These are phyloP conservation scores for Gallinago solitaria DNA, from an alignment of 2,797 vertebrate species.

Conservation along the genomic window DNA sequence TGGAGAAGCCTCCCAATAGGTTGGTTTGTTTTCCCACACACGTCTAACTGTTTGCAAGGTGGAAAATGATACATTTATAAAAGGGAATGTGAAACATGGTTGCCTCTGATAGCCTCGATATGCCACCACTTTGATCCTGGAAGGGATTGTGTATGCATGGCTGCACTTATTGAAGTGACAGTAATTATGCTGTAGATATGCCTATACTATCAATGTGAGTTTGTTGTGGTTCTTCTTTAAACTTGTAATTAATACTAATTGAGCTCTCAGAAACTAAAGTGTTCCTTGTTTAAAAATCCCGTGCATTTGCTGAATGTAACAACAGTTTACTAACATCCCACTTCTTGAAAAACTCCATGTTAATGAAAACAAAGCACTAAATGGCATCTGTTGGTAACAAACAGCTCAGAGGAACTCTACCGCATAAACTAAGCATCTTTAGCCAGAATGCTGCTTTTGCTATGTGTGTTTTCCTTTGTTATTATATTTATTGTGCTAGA, in stretches of 20 bases:
- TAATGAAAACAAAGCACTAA: background rate
- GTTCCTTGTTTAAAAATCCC: background rate
- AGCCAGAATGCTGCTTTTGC: background rate
- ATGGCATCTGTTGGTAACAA: background rate
- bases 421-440: background rate
- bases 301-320: background rate
- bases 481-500: background rate
- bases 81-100: background rate
- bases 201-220: constrained; percentile 37
- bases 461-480: background rate
- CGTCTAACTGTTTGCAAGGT: background rate
- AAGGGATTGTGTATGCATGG: background rate
- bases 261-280: background rate
- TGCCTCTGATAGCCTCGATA: background rate
- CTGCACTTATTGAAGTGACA: constrained; percentile 29
- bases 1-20: background rate
- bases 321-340: background rate
- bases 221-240: constrained; percentile 44
- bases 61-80: constrained; percentile 1
- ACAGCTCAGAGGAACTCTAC: background rate
- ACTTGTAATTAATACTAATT: constrained; percentile 62
- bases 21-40: background rate
- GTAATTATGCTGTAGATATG: constrained; percentile 53
- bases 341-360: background rate
- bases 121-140: constrained; percentile 4